Evolutionary conservation across 2,888 invertebrate species (phyloP).

Genomic region (Trachelus tabidus): DNA sequence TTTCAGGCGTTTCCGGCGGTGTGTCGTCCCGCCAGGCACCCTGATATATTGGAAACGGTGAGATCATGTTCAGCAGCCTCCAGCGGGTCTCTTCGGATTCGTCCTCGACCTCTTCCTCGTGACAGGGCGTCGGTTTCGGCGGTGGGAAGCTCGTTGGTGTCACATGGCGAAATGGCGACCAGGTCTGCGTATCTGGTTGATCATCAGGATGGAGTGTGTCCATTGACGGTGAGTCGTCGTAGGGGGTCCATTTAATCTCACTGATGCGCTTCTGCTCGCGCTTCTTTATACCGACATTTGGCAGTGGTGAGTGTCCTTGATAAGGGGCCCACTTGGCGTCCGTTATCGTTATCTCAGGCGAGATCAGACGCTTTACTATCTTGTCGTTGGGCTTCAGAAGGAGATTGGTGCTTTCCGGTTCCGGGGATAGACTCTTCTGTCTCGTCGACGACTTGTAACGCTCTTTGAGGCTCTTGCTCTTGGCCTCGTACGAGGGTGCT

Average conservation of each 20-base stretch:
- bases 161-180: constrained; percentile 52
- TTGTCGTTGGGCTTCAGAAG: constrained; percentile 50
- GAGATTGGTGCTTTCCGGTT: constrained; percentile 50
- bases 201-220: constrained; percentile 29
- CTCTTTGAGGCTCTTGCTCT: constrained; percentile 48
- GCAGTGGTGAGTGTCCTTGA: constrained; percentile 59
- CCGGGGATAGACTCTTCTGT: constrained; percentile 60
- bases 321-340: constrained; percentile 60
- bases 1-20: constrained; percentile 53
- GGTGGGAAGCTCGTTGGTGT: constrained; percentile 61
- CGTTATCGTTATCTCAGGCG: constrained; percentile 55
- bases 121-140: constrained; percentile 42
- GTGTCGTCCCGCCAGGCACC: constrained; percentile 62
- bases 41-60: constrained; percentile 61
- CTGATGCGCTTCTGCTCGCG: constrained; percentile 56
- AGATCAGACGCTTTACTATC: constrained; percentile 55
- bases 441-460: constrained; percentile 53
- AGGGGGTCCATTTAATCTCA: constrained; percentile 60
- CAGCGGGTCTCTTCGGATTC: constrained; percentile 58
- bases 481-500: constrained; percentile 44
- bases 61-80: constrained; percentile 58
- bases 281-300: constrained; percentile 56
- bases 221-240: constrained; percentile 48
- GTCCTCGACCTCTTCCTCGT: constrained; percentile 39
- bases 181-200: constrained; percentile 38